Evolutionary conservation across 2,888 invertebrate species (phyloP).

Genomic region (Tenthredo scrophulariae): DNA sequence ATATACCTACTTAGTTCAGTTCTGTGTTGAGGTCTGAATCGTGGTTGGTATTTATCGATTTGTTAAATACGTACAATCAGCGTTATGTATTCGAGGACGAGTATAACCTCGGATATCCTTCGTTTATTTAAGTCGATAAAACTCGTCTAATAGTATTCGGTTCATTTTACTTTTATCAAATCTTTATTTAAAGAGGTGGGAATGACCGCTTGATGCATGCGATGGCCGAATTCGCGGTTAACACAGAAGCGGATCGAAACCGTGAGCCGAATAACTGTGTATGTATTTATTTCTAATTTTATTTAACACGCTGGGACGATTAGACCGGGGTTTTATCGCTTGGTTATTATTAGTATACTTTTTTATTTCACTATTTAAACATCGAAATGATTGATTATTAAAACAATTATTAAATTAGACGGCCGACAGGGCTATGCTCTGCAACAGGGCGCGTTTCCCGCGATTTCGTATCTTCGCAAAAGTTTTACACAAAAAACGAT

Average conservation of each 20-base stretch:
- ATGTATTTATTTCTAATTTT: background rate
- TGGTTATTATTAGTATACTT: background rate
- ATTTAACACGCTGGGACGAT: background rate
- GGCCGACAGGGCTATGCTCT: slow-evolving; percentile 25
- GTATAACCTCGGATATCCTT: background rate
- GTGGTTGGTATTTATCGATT: background rate
- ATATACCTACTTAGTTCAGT: background rate
- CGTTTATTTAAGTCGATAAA: background rate
- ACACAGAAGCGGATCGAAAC: background rate
- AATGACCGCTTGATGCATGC: slow-evolving; percentile 15
- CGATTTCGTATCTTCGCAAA: slow-evolving; percentile 64
- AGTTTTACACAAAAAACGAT: background rate
- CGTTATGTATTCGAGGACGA: background rate
- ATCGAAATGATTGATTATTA: slow-evolving; percentile 25
- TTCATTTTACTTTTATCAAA: background rate
- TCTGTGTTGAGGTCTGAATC: background rate
- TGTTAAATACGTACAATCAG: background rate
- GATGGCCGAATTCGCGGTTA: slow-evolving; percentile 35
- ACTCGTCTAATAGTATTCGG: background rate
- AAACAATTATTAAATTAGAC: slow-evolving; percentile 11
- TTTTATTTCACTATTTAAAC: slow-evolving; percentile 1
- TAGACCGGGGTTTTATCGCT: background rate
- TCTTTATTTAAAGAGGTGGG: background rate
- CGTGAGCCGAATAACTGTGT: background rate
- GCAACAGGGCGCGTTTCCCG: slow-evolving; percentile 72